Evolutionary conservation across 1,140 invertebrate species (phyloP).

Genomic region (Branchinecta lindahli): DNA sequence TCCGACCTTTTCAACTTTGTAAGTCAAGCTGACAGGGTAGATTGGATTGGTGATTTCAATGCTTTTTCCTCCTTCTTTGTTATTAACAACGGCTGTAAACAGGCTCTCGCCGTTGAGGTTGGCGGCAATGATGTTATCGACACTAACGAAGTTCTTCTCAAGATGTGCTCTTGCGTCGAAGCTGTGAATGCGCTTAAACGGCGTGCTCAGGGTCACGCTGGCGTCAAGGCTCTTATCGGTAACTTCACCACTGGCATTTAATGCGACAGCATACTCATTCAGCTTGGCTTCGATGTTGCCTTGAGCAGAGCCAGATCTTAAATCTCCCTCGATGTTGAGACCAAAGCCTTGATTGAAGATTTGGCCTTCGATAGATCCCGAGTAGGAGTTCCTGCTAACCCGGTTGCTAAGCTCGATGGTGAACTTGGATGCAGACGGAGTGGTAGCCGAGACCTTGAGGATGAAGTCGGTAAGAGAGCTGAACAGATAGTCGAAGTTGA

Average conservation of each 20-base stretch:
- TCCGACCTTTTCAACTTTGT: conserved; percentile 19
- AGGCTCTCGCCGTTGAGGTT: conserved; percentile 24
- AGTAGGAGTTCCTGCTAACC: conserved; percentile 19
- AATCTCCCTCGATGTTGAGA: conserved; percentile 21
- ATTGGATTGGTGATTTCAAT: conserved; percentile 26
- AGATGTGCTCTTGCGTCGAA: conserved; percentile 22
- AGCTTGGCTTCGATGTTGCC: conserved; percentile 21
- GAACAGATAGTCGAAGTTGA: conserved; percentile 25
- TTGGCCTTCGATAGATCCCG: conserved; percentile 21
- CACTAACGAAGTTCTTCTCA: conserved; percentile 21
- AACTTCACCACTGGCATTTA: conserved; percentile 19
- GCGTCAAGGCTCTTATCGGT: conserved; percentile 21
- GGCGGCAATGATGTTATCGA: conserved; percentile 24
- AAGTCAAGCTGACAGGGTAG: conserved; percentile 23
- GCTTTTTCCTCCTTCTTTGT: conserved; percentile 21
- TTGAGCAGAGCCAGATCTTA: conserved; percentile 13
- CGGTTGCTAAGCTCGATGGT: conserved; percentile 18
- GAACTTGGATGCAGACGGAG: conserved; percentile 20
- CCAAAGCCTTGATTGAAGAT: conserved; percentile 20
- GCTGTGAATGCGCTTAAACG: conserved; percentile 24
- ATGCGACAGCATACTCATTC: conserved; percentile 18
- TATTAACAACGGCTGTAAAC: conserved; percentile 22
- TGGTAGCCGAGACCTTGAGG: conserved; percentile 21
- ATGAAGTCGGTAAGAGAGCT: conserved; percentile 22
- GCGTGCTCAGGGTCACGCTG: conserved; percentile 24